A percentile compares a stretch with the other conserved stretches of the same genome.
Conservation (phyloP, 2,888 invertebrate genomes). For the Papilio protenor region DNA sequence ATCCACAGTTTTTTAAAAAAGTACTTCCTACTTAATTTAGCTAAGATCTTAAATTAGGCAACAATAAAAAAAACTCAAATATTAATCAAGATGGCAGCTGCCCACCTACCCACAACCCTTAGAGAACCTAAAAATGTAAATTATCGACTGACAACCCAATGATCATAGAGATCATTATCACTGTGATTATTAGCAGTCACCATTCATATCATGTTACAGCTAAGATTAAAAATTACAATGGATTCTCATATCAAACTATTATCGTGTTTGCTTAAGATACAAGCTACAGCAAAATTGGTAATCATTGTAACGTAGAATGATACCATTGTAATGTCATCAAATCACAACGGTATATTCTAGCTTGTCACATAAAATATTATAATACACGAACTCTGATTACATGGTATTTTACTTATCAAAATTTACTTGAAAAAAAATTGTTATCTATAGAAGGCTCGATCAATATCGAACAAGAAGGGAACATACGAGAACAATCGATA, state of each 20-base stretch:
- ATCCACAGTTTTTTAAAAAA: not conserved
- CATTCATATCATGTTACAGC: not conserved
- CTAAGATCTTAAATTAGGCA: not conserved
- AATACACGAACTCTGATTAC: not conserved
- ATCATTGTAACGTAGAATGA: not conserved
- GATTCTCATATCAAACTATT: slow-evolving; percentile 15
- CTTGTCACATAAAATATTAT: slow-evolving; percentile 19
- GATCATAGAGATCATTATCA: no score
- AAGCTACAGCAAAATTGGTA: slow-evolving; percentile 14
- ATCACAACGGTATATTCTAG: slow-evolving; percentile 5
- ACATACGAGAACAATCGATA: not conserved
- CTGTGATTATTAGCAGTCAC: no score
- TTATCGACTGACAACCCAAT: no score
- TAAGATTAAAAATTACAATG: not conserved
- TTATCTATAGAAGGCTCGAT: not conserved
- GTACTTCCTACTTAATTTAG: not conserved
- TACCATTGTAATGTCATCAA: slow-evolving; percentile 19
- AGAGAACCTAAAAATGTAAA: no score
- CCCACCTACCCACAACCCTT: no score
- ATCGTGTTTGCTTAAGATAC: not conserved
- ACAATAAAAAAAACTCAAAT: not conserved
- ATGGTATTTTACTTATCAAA: not conserved
- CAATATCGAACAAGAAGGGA: not conserved
- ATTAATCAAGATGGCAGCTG: no score
- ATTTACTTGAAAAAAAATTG: not conserved